Base-by-base conservation (phyloP, 92 coral and sea anemone genomes). In the Epizoanthus ramosus region DNA sequence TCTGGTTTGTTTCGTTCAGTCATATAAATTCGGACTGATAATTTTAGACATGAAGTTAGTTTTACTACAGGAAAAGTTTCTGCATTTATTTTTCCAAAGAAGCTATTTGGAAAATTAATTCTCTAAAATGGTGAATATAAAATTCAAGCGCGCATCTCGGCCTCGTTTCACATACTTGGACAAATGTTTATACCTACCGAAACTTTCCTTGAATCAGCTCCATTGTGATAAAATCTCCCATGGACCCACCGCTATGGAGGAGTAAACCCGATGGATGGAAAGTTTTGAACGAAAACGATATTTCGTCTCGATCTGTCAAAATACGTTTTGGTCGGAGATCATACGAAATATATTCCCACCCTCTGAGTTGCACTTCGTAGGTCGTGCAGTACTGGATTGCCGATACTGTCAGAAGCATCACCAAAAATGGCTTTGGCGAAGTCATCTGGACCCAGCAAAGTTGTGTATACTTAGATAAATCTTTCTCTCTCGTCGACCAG, bases 181-280 rank as follows among this genome's bases (percentile, higher is more conserved):
- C 43, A 63, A 17, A n/a, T 22, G 47, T 31, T 10, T 23, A n/a
- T n/a, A 75, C 90, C 57, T 75, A 95, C 98, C 98, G 87, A 17
- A 95, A 65, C 72, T 84, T 88, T 43, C 98, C 93, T 14, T 95
- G 98, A 63, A 93, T 72, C n/a, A 95, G 87, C 56, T 95, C 98
- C 33, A 95, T 75, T n/a, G 94, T 84, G n/a, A 95, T 65, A 31
- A 86, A 95, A 59, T 95, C 93, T 8, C 98, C 96, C 60, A 88
- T 89, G 0, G 94, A 87, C 4, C 98, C 98, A 71, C 92, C 88
- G 60, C 95, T 91, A 74, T 95, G 85, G n/a, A 91, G 23, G 13
- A 95, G 72, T 24, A 95, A 75, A 21, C 98, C 98, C n/a, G 89
- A 84, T 2, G 95, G 95, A 21, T 90, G 85, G 19, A 95, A 81